Base-by-base conservation (phyloP, 2,888 invertebrate species). In the Cancer borealis region DNA sequence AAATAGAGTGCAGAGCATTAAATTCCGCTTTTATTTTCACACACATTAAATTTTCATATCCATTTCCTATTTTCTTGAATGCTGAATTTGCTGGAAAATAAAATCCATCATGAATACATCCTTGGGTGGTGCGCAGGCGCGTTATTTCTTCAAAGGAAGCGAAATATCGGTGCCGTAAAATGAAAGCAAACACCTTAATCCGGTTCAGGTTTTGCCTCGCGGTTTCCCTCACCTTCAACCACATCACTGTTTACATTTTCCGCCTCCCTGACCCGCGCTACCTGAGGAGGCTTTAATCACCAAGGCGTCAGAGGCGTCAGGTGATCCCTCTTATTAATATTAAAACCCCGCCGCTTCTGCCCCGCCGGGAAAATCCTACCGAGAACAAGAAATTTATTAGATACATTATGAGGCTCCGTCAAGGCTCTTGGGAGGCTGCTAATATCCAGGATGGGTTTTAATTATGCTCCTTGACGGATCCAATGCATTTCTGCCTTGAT, bases 241-340 rank as follows among this genome's bases (percentile, higher is more conserved):
- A 10, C 79, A 66, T 30, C 79, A 12, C 66, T 79, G 79, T 79
- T 79, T 79, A 79, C 79, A 79, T 79, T 79, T 79, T 14, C 30
- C 79, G 14, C 30, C 30, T 17, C 12, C 79, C 79, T 79, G 79
- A 79, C 30, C 30, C 79, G 26, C 12, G 79, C 79, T 79, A 79
- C 79, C 79, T 79, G 79, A 30, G 79, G 79, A 26, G 79, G 30
- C 79, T 79, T 79, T 79, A 30, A 79, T 79, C 79, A 79, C 8
- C 79, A 21, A 30, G 79, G 79, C 79, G 79, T 26, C 30, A 3
- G 79, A 30, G 79, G 79, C 79, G 79, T 26, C 30, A 3, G 79
- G 79, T 79, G 79, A 79, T 79, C 30, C 30, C 79, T 30, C 79
- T 79, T 79, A 79, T 79, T 30, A 79, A 79, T 79, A 79, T 79